Evolutionary conservation across 2,113 vertebrate species (phyloP), one percentile per base, ranked within the genome.

Genomic region (Formicarius rufipectus): DNA sequence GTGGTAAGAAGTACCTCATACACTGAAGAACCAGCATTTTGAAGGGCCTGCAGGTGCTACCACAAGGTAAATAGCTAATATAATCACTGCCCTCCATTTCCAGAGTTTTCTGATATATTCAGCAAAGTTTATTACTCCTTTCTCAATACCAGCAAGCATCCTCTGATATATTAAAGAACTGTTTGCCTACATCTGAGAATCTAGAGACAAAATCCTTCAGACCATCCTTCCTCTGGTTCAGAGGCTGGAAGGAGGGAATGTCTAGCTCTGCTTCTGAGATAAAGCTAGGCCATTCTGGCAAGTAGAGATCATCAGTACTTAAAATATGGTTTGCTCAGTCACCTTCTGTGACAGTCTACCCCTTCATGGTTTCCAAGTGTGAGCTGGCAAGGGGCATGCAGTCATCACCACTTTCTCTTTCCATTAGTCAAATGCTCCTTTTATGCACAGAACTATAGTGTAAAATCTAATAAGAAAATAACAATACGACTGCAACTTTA

Each of bases 31-130:
- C 27, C 45, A 85, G 44, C 25, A 50, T 88, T 91, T 62, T 96
- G 75, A 94, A 96, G 90, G 83, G 74, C 15, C 63, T 95, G 59
- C 90, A 95, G 85, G 75, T 97, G 95, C 45, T 85, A 47, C 45
- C 30, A 69, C n/a, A 77, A 90, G 37, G 59, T 77, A 90, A 88
- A 83, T 35, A 85, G 50, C 58, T 85, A 85, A 45, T 69, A 83
- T 64, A 50, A 53, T 58, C 44, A 73, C 86, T 94, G 62, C 45
- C 76, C 20, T 83, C 53, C 37, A 30, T 90, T 90, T 88, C 28
- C 40, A 9, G 25, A 69, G 28, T 73, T 71, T 77, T 86, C 53
- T 88, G 30, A 85, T 73, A 44, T 45, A 80, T 83, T 73, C 75
- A 91, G 31, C 35, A 83, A 83, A 83, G 20, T 73, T 93, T 75